Percentiles rank a stretch among this genome's conserved stretches.
Evolutionary conservation across 2,113 vertebrate genomes (phyloP).

Genomic region (Choloepus hoffmanni): DNA sequence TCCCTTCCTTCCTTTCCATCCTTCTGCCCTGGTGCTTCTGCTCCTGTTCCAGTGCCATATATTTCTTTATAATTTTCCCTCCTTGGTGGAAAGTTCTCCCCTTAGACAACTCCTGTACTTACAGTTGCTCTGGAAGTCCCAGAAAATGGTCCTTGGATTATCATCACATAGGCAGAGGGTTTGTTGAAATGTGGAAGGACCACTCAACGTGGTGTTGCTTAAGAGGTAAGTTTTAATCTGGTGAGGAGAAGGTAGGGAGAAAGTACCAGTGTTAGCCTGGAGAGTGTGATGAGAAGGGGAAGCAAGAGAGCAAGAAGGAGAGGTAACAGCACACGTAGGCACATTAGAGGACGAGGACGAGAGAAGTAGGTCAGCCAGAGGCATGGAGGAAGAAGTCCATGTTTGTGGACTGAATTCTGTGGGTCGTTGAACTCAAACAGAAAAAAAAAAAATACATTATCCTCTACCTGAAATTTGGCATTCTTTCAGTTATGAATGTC

Average conservation of each 20-base stretch:
- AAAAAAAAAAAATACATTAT: neutral
- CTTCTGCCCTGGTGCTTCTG: neutral
- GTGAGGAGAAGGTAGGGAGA: neutral
- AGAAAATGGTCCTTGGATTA: neutral
- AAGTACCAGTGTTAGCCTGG: neutral
- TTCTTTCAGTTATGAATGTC: neutral
- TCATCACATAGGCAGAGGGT: neutral
- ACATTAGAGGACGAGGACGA: neutral
- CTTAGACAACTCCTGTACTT: neutral
- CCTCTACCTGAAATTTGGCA: neutral
- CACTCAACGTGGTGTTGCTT: fast-evolving
- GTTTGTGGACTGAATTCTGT: neutral
- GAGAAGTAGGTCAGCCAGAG: no score
- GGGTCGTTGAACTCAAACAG: neutral
- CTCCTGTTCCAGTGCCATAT: neutral
- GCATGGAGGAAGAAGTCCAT: fast-evolving
- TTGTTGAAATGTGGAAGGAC: neutral
- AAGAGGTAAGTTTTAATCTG: neutral
- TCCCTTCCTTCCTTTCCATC: neutral
- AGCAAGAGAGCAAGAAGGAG: neutral
- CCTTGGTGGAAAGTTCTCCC: neutral
- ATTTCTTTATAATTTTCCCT: neutral
- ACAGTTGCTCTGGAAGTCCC: neutral
- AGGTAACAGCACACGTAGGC: neutral
- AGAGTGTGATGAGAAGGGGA: neutral